A percentile compares a stretch with the other conserved stretches of the same genome.
Conservation (phyloP, 2,888 invertebrate genomes). For the Sthenelais limicola region DNA sequence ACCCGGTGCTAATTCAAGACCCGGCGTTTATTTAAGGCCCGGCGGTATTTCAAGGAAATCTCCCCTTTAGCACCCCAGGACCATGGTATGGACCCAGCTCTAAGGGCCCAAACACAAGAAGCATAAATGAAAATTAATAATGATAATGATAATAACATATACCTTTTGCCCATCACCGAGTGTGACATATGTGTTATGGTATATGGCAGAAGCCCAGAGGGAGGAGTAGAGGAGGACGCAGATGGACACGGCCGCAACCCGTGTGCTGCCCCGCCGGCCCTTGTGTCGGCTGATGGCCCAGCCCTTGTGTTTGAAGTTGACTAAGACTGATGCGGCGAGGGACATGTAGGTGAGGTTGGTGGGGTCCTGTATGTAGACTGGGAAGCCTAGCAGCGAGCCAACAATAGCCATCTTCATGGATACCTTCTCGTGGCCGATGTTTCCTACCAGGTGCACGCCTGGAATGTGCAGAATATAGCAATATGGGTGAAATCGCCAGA, state of each 20-base stretch:
- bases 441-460: conserved; percentile 94
- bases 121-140: no score
- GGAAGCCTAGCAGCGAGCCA: conserved; percentile 82
- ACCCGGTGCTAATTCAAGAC: no score
- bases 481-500: no score
- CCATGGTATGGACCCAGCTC: no score
- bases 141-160: no score
- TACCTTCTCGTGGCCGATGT: conserved; percentile 88
- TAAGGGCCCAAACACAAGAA: no score
- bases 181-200: conserved; percentile 78
- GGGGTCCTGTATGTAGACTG: conserved; percentile 74
- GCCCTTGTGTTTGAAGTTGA: conserved; percentile 82
- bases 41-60: no score
- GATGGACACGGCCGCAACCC: conserved; percentile 75
- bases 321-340: conserved; percentile 56
- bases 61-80: no score
- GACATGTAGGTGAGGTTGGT: conserved; percentile 50
- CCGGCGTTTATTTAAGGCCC: no score
- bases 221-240: conserved; percentile 79
- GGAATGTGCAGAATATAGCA: conserved; percentile 58
- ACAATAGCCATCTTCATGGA: conserved; percentile 80
- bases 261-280: conserved; percentile 40
- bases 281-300: conserved; percentile 75
- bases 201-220: conserved; percentile 80
- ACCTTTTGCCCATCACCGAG: conserved; percentile 85